Evolutionary conservation across 2,888 invertebrate genomes (phyloP).

Genomic region (Acleris literana): DNA sequence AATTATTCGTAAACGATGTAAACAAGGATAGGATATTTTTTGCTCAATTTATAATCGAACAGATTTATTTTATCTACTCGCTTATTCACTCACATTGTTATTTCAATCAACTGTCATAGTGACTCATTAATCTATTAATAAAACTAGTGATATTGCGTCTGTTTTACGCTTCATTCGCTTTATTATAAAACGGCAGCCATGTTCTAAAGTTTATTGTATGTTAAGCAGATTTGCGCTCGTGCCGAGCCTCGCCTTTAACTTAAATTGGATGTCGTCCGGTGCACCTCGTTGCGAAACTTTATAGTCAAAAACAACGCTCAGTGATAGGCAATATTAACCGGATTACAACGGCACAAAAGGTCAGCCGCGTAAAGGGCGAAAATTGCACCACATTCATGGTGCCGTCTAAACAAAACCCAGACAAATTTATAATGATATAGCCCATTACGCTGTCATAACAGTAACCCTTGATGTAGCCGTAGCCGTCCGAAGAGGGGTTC

Average conservation of each 20-base stretch:
- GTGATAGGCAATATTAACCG: slow-evolving; percentile 48
- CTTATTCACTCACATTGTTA: no score
- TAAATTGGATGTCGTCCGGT: slow-evolving; percentile 66
- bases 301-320: slow-evolving; percentile 48
- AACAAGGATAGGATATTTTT: no score
- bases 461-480: slow-evolving; percentile 72
- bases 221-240: background rate
- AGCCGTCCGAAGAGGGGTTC: slow-evolving; percentile 62
- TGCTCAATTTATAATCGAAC: no score
- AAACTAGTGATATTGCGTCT: no score
- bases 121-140: no score
- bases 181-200: background rate
- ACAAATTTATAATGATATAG: slow-evolving; percentile 75
- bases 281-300: slow-evolving; percentile 33
- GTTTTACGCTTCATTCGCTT: no score
- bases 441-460: slow-evolving; percentile 71
- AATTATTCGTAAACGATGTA: no score
- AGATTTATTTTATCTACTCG: no score
- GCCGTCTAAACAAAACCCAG: slow-evolving; percentile 56
- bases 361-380: slow-evolving; percentile 53
- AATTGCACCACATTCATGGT: slow-evolving; percentile 60
- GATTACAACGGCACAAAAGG: slow-evolving; percentile 49
- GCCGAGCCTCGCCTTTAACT: slow-evolving; percentile 62
- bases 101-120: no score
- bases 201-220: slow-evolving; percentile 5